A percentile compares a stretch with the other conserved stretches of the same genome.
Evolutionary conservation across 2,888 invertebrate species (phyloP).

Genomic region (Cerastoderma edule): DNA sequence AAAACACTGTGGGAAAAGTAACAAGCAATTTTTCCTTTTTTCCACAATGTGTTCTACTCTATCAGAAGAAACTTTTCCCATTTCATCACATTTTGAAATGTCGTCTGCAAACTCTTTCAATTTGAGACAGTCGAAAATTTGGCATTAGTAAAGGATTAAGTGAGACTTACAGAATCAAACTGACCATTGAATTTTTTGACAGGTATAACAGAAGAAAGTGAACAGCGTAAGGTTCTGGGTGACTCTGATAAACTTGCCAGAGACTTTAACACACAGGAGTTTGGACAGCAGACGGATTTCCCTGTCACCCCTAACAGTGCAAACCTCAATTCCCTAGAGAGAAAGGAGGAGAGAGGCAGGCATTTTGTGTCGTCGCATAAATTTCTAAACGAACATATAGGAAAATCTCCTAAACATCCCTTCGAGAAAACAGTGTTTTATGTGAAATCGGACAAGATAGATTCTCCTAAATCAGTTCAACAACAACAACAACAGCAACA

Average conservation of each 20-base stretch:
- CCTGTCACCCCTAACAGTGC: conserved; percentile 37
- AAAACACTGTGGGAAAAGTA: too few species aligned
- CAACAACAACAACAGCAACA: too few species aligned
- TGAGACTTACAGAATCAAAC: too few species aligned
- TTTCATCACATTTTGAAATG: too few species aligned
- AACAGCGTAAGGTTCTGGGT: conserved; percentile 7
- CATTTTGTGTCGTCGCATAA: conserved; percentile 57
- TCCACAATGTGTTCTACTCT: too few species aligned
- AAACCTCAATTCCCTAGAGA: conserved; percentile 13
- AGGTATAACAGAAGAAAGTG: conserved; percentile 35
- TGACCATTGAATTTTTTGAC: too few species aligned
- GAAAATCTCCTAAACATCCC: conserved; percentile 47
- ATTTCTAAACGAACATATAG: conserved; percentile 37
- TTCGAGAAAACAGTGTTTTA: conserved; percentile 60
- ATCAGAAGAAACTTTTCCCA: too few species aligned
- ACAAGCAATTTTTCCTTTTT: too few species aligned
- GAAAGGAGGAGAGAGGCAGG: conserved; percentile 17
- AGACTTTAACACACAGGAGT: conserved; percentile 45
- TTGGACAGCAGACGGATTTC: conserved; percentile 54
- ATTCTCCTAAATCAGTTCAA: not conserved
- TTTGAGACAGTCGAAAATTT: too few species aligned
- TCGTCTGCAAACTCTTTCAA: too few species aligned
- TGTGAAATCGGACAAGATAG: conserved; percentile 36
- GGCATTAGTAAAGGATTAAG: too few species aligned
- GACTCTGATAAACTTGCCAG: conserved; percentile 6